These are phyloP conservation scores for Polypterus bichir DNA, from an alignment of 2,113 vertebrate species.

Conservation along the genomic window DNA sequence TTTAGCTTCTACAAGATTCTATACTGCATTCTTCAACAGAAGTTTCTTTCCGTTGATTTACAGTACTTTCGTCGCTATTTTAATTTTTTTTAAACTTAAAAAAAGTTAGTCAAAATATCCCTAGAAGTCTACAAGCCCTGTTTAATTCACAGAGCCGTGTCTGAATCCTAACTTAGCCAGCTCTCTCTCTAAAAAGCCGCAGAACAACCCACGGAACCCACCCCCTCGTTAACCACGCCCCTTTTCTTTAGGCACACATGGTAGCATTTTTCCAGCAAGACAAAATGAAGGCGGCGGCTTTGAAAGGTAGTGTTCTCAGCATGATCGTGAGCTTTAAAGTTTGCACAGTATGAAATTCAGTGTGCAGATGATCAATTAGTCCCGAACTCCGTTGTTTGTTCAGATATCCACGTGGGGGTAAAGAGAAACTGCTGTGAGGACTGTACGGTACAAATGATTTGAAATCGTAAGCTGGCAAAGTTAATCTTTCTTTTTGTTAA, in stretches of 20 bases:
- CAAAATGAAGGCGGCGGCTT: neutral
- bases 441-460: no score
- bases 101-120: slow-evolving; percentile 34
- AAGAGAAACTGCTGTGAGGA: neutral
- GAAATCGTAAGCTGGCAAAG: no score
- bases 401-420: neutral
- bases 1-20: slow-evolving; percentile 22
- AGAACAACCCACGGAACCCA: slow-evolving; percentile 54
- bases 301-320: neutral
- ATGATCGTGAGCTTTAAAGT: neutral
- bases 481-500: no score
- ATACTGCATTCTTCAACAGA: slow-evolving; percentile 22
- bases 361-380: neutral
- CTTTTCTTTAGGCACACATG: slow-evolving; percentile 21
- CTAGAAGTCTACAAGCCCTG: slow-evolving; percentile 24
- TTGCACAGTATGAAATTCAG: neutral
- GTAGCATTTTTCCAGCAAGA: slow-evolving; percentile 18
- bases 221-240: neutral
- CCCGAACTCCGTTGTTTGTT: neutral
- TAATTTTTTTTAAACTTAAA: slow-evolving; percentile 21
- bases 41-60: slow-evolving; percentile 22
- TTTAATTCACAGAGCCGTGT: slow-evolving; percentile 42
- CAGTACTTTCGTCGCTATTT: slow-evolving; percentile 33
- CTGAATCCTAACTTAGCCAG: slow-evolving; percentile 32
- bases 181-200: slow-evolving; percentile 45